Evolutionary conservation across 2,113 vertebrate species (phyloP).

Genomic region (Picathartes gymnocephalus): DNA sequence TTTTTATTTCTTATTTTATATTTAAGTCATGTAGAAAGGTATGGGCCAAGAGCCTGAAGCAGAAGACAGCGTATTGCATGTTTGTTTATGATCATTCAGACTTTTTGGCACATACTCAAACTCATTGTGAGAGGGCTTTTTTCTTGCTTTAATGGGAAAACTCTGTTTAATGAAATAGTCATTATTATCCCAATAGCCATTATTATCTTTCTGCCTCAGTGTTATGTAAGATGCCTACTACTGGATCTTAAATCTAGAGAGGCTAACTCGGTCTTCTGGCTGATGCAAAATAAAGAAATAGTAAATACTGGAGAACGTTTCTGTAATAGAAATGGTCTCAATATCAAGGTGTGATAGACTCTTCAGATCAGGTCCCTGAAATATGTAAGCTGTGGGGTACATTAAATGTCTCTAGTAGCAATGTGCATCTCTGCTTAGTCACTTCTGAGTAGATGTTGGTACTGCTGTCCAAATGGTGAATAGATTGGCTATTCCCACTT

Average conservation of each 20-base stretch:
- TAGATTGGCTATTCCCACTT: not conserved
- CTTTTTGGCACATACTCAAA: not conserved
- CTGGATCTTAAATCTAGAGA: not conserved
- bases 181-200: not conserved
- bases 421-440: not conserved
- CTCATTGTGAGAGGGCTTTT: not conserved
- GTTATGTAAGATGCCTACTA: not conserved
- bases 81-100: not conserved
- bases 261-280: not conserved
- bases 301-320: not conserved
- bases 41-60: not conserved
- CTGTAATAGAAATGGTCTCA: not conserved
- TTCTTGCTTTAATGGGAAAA: not conserved
- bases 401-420: not conserved
- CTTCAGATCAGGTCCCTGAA: not conserved
- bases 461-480: not conserved
- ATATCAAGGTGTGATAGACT: not conserved
- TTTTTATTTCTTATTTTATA: not conserved
- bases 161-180: not conserved
- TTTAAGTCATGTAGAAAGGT: not conserved
- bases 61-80: not conserved
- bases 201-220: not conserved
- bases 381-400: not conserved
- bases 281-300: not conserved
- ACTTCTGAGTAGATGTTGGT: not conserved